These are phyloP conservation scores for Sterna hirundo DNA, from an alignment of 2,113 vertebrate species.

Conservation along the genomic window DNA sequence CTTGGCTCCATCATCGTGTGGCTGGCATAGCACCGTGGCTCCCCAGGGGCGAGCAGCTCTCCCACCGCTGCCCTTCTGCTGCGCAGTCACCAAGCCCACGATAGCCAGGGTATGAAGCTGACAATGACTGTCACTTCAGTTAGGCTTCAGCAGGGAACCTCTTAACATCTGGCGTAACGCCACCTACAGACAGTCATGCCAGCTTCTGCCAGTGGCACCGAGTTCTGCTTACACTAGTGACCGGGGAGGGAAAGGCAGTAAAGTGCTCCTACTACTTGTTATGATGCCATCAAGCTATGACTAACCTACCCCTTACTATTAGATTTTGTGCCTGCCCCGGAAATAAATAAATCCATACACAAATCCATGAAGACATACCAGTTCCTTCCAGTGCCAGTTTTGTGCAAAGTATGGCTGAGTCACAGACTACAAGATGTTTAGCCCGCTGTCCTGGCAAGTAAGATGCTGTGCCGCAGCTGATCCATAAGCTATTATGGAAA, in stretches of 20 bases:
- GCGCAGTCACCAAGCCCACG: fast-evolving
- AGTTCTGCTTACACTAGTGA: neutral
- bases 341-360: neutral
- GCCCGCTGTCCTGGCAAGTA: neutral
- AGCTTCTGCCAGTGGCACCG: neutral
- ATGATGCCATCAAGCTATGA: conserved; percentile 29
- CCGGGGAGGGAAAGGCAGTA: neutral
- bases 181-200: neutral
- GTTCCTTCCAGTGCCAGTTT: neutral
- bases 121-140: neutral
- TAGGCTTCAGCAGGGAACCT: neutral
- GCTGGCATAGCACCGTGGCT: neutral
- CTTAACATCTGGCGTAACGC: neutral
- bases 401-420: neutral
- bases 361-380: conserved; percentile 18
- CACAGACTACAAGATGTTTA: neutral
- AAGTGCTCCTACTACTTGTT: neutral
- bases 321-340: conserved; percentile 27
- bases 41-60: neutral
- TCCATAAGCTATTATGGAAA: neutral
- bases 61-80: neutral
- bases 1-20: neutral
- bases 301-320: neutral
- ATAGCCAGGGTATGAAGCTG: neutral
- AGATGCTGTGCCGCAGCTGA: neutral